Conservation (phyloP, 1,140 invertebrate species). For the Radopholus similis region DNA sequence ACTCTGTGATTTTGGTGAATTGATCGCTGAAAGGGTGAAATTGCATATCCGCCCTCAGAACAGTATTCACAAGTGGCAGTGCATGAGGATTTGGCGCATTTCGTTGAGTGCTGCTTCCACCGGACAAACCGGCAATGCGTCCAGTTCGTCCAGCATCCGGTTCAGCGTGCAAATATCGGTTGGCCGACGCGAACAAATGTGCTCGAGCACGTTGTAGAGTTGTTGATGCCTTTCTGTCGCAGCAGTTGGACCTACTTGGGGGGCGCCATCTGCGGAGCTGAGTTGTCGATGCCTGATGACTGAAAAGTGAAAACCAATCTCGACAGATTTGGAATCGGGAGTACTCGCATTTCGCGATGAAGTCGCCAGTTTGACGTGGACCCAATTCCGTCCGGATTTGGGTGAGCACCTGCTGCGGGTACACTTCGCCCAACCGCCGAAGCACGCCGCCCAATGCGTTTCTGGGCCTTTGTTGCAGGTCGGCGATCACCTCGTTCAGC, state of each 20-base stretch:
- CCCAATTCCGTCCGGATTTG: constrained; percentile 16
- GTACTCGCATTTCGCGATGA: constrained; percentile 23
- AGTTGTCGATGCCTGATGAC: neutral
- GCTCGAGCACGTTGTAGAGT: constrained; percentile 10
- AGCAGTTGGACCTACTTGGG: too few species aligned
- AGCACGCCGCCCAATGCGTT: constrained; percentile 29
- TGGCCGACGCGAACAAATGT: constrained; percentile 3
- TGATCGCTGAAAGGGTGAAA: constrained; percentile 11
- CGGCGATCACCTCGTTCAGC: constrained; percentile 37
- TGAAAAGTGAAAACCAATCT: neutral
- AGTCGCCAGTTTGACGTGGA: constrained; percentile 8
- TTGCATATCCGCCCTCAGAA: neutral
- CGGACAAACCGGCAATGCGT: neutral
- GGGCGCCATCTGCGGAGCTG: too few species aligned
- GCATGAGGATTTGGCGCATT: constrained; percentile 4
- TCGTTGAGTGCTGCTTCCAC: neutral
- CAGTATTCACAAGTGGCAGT: constrained; percentile 3
- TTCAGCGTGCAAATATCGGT: constrained; percentile 22
- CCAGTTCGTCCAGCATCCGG: constrained; percentile 24
- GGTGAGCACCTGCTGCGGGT: constrained; percentile 34
- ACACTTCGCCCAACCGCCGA: constrained; percentile 26
- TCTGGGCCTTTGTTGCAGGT: constrained; percentile 23
- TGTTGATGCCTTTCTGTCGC: neutral
- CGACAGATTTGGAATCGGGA: neutral
- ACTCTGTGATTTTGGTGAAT: constrained; percentile 21